A percentile compares a stretch with the other conserved stretches of the same genome.
Conservation (phyloP, 2,113 vertebrate genomes). For the Silurus meridionalis region DNA sequence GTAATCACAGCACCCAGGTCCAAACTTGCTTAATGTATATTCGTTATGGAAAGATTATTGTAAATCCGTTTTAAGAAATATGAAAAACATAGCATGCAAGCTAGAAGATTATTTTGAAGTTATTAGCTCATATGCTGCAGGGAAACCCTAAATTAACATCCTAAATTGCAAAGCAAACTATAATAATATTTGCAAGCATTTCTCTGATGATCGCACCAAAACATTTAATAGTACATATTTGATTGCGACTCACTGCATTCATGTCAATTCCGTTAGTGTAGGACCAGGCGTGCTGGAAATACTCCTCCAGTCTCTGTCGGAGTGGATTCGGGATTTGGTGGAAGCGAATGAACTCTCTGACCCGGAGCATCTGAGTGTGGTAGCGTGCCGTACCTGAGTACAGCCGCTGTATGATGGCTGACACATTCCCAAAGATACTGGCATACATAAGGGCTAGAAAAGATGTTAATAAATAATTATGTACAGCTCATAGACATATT, state of each 20-base stretch:
- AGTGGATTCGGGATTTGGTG: slow-evolving; percentile 86
- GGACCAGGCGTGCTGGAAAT: slow-evolving; percentile 87
- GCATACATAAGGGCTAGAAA: slow-evolving; percentile 84
- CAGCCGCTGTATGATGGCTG: slow-evolving; percentile 86
- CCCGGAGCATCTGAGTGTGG: slow-evolving; percentile 87
- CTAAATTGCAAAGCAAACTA: background rate
- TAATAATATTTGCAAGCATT: background rate
- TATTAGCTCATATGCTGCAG: background rate
- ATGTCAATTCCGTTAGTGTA: slow-evolving; percentile 89
- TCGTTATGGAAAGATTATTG: background rate
- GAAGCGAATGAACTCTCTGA: slow-evolving; percentile 83
- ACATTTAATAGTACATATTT: background rate
- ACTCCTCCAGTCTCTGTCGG: slow-evolving; percentile 82
- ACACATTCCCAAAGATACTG: slow-evolving; percentile 90
- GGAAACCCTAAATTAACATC: background rate
- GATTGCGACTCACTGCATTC: slow-evolving; percentile 77
- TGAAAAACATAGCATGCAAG: background rate
- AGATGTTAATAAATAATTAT: background rate
- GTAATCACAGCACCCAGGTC: background rate
- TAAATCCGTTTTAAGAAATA: background rate
- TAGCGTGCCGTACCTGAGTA: slow-evolving; percentile 87
- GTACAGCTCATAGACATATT: background rate
- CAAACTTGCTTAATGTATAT: background rate
- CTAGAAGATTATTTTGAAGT: background rate
- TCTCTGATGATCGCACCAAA: background rate